Evolutionary conservation across 2,113 vertebrate species (phyloP).

Genomic region (Junco hyemalis): DNA sequence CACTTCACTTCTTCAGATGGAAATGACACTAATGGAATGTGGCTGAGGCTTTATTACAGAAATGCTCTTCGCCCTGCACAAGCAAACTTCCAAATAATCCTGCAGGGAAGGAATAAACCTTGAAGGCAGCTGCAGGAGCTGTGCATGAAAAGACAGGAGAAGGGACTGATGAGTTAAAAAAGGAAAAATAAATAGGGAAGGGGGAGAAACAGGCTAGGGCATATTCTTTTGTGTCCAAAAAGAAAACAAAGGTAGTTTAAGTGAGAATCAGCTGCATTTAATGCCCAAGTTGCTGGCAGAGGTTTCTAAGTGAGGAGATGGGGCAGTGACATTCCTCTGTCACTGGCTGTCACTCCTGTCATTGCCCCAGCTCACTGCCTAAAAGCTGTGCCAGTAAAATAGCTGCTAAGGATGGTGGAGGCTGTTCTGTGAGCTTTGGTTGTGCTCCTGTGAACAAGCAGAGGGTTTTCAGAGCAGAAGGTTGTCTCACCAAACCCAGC

Average conservation of each 20-base stretch:
- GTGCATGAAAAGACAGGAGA: not conserved
- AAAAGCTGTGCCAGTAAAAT: not conserved
- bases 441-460: not conserved
- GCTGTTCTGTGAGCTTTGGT: not conserved
- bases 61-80: not conserved
- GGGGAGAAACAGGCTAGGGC: not conserved
- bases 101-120: not conserved
- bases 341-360: not conserved
- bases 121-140: not conserved
- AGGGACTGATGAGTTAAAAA: not conserved
- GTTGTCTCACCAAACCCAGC: accelerated
- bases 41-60: conserved; percentile 64
- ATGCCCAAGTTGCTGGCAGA: not conserved
- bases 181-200: not conserved
- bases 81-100: conserved; percentile 52
- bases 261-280: not conserved
- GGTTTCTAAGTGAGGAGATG: not conserved
- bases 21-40: conserved; percentile 65
- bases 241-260: not conserved
- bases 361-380: not conserved
- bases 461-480: not conserved
- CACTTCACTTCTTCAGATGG: conserved; percentile 64
- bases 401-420: not conserved
- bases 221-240: not conserved
- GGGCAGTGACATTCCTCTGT: not conserved